Percentiles rank a stretch among this genome's conserved stretches.
phyloP scores from a whole-genome alignment of 1,140 invertebrate species.

The Zaprionus africanus region DNA sequence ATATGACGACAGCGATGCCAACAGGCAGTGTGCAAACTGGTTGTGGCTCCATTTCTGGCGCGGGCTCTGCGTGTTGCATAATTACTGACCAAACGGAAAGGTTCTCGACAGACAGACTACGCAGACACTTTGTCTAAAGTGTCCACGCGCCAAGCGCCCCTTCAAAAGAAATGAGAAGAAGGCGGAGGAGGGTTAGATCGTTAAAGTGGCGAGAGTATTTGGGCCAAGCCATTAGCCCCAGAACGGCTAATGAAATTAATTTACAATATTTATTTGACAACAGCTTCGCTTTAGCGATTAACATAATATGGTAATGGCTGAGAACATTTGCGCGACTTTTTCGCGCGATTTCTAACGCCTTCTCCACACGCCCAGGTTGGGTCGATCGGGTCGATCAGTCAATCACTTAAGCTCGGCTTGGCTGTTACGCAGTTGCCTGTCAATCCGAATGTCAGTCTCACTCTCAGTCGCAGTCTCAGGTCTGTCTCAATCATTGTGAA shows the following conservation, averaged over 20 bases:
- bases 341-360: conserved; percentile 55
- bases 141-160: conserved; percentile 21
- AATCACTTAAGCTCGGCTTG: not conserved
- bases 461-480: not conserved
- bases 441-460: conserved; percentile 46
- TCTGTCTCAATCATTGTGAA: conserved; percentile 56
- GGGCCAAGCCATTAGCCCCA: conserved; percentile 31
- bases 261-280: conserved; percentile 42
- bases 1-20: conserved; percentile 59
- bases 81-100: conserved; percentile 60
- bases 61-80: conserved; percentile 65
- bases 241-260: conserved; percentile 52
- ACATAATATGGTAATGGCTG: not conserved
- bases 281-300: conserved; percentile 19
- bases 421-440: conserved; percentile 50
- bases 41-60: conserved; percentile 40
- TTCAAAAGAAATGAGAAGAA: not conserved
- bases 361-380: conserved; percentile 34
- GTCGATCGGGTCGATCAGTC: conserved; percentile 4
- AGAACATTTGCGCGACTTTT: conserved; percentile 36
- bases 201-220: conserved; percentile 39
- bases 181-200: not conserved
- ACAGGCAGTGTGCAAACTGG: conserved; percentile 53
- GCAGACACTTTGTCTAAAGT: conserved; percentile 45
- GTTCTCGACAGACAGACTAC: conserved; percentile 36